phyloP scores from a whole-genome alignment of 2,888 invertebrate species.

The Sylvicola cinctus region DNA sequence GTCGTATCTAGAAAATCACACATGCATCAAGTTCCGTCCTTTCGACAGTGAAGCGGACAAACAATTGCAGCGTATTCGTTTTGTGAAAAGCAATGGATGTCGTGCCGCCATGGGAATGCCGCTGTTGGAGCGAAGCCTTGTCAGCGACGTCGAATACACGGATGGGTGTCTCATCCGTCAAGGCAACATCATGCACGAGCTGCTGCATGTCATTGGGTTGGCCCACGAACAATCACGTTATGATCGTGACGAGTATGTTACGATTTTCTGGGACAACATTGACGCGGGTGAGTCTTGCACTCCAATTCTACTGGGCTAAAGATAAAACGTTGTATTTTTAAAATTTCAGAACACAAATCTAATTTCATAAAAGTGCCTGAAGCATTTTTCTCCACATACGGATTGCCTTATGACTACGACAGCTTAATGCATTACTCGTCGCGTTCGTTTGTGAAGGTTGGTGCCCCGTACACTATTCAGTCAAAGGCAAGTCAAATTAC shows the following conservation, averaged over 20 bases:
- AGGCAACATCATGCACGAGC: constrained; percentile 21
- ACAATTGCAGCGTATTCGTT: too few species aligned
- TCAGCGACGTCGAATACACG: constrained; percentile 2
- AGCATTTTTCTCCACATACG: constrained; percentile 8
- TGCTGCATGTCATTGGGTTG: constrained; percentile 20
- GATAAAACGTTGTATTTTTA: not conserved
- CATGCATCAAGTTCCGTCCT: too few species aligned
- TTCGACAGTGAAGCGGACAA: too few species aligned
- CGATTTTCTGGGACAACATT: constrained; percentile 19
- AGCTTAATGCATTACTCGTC: constrained; percentile 12
- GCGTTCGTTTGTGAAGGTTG: too few species aligned
- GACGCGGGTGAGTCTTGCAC: constrained; percentile 10
- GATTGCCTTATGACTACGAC: constrained; percentile 10
- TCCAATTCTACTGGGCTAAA: not conserved
- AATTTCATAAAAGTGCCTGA: constrained; percentile 17
- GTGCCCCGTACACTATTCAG: too few species aligned
- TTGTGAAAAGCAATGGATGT: too few species aligned
- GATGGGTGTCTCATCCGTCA: constrained; percentile 12
- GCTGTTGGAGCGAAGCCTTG: too few species aligned
- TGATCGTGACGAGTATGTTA: constrained; percentile 19
- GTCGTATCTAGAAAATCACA: too few species aligned
- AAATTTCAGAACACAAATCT: constrained; percentile 5
- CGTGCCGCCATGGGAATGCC: too few species aligned
- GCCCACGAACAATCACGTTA: constrained; percentile 22
- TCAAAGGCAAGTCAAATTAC: too few species aligned